Evolutionary conservation across 2,888 invertebrate genomes (phyloP), one percentile per base, ranked within the genome.

Genomic region (Petrolisthes manimaculis): DNA sequence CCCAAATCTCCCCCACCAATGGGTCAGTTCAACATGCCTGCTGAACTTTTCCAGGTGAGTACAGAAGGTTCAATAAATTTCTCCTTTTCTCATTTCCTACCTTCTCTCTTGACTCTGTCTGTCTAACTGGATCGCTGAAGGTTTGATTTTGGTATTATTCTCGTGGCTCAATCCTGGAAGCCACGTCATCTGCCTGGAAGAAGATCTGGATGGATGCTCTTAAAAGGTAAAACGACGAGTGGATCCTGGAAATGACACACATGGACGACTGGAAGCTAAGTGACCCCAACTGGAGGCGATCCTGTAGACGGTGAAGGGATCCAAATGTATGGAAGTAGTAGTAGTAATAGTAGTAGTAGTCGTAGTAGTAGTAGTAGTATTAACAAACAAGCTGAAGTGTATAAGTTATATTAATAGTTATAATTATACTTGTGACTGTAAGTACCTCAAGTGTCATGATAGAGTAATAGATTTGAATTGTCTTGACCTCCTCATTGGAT

Each of bases 1-100:
- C 56, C 78, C 71, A 87, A 86, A 21, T 82, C 89, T 4, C 79
- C 87, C 21, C 84, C 84, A 12, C 79, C 86, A 24, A 84, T 89
- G 74, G 84, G 87, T 37, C 89, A 89, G 82, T 90, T 90, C 90
- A 90, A 90, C 86, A 89, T 90, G 89, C 90, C 90, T 4, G 89
- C 89, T 9, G 90, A 90, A 67, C 86, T 90, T 54, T 89, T 90
- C 88, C 90, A 90, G 87, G 90, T 90, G 83, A 87, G 89, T 69
- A 21, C n/a, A 5, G 24, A 37, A 37, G 0, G 4, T 9, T n/a
- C 53, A 12, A 18, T 4, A 24, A 82, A 21, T 14, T 61, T 6
- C 18, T 9, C 5, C n/a, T 14, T 51, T 61, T 8, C 37, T 86
- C 51, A 24, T 18, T 71, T 84, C 67, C 78, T 18, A 67, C 56